Evolutionary conservation across 2,113 vertebrate species (phyloP), one percentile per base, ranked within the genome.

Genomic region (Prunella fulvescens): DNA sequence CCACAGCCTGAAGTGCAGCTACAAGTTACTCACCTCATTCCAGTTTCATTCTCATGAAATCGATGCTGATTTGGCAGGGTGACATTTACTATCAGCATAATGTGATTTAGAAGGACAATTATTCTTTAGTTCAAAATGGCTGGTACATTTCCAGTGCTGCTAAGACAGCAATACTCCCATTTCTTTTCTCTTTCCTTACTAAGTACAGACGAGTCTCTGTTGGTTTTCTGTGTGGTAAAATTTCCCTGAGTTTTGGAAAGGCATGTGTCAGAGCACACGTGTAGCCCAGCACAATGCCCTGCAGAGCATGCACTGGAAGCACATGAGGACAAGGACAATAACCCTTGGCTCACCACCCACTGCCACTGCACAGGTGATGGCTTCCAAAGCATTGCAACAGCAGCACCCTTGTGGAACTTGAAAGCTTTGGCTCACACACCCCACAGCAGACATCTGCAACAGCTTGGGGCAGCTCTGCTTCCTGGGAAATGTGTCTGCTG

Each of bases 221-320:
- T 81, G 42, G 12, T 64, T 65, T 79, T 65, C 37, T 37, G 2
- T 12, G 8, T 3, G 10, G 26, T 16, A 61, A 31, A 81, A 54
- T 58, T 57, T 31, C 67, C 28, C 58, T 2, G 5, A 48, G 53
- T 33, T 77, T 90, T 54, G 48, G 53, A 77, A 66, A 72, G 53
- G 28, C 6, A 1, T 7, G 19, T 48, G 67, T 35, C 24, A 48
- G n/a, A 44, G 31, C 23, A 23, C 18, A 12, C 0, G 2, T 14
- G 16, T 2, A 8, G 12, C 28, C 28, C 42, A 40, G 81, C 29
- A 19, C 5, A 11, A 31, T 7, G 44, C 31, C 39, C 33, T 40
- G 29, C 17, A 11, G 0, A 20, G 33, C 33, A 65, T 14, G 14
- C 29, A 14, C n/a, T 80, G 66, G 42, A 61, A 51, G 29, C 61